Evolutionary conservation across 64 coral and sea anemone genomes (phyloP).

Genomic region (Actinia equina): DNA sequence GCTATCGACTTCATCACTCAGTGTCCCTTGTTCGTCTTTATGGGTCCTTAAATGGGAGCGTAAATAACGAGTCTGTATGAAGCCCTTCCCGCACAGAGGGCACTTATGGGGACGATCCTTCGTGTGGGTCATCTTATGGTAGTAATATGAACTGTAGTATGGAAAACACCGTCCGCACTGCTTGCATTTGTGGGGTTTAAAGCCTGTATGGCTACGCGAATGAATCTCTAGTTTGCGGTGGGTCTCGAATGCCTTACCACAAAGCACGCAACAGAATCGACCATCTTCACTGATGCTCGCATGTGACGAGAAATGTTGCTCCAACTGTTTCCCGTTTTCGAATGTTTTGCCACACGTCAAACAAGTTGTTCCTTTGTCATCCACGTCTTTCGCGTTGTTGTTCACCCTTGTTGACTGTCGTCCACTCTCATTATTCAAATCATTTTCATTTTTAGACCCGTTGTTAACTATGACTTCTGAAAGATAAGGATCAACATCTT

Average conservation of each 20-base stretch:
- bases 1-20: slow-evolving; percentile 64
- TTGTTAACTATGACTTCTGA: background rate
- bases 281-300: slow-evolving; percentile 80
- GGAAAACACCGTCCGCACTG: slow-evolving; percentile 84
- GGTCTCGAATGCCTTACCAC: slow-evolving; percentile 78
- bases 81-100: slow-evolving; percentile 81
- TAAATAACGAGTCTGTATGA: slow-evolving; percentile 88
- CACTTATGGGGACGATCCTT: slow-evolving; percentile 93
- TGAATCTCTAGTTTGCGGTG: slow-evolving; percentile 88
- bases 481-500: background rate
- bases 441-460: background rate
- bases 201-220: slow-evolving; percentile 82
- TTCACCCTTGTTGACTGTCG: background rate
- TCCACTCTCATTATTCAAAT: background rate
- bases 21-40: slow-evolving; percentile 68
- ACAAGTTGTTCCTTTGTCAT: slow-evolving; percentile 60
- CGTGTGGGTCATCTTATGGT: slow-evolving; percentile 95
- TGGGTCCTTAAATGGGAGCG: slow-evolving; percentile 79
- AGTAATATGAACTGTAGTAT: slow-evolving; percentile 92
- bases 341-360: slow-evolving; percentile 76
- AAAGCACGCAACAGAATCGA: slow-evolving; percentile 78
- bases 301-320: slow-evolving; percentile 83
- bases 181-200: slow-evolving; percentile 91
- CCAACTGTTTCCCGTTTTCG: slow-evolving; percentile 73
- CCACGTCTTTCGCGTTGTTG: slow-evolving; percentile 14